Percentiles rank a stretch among this genome's conserved stretches.
phyloP scores from a whole-genome alignment of 2,113 vertebrate species.

The Datnioides undecimradiatus region DNA sequence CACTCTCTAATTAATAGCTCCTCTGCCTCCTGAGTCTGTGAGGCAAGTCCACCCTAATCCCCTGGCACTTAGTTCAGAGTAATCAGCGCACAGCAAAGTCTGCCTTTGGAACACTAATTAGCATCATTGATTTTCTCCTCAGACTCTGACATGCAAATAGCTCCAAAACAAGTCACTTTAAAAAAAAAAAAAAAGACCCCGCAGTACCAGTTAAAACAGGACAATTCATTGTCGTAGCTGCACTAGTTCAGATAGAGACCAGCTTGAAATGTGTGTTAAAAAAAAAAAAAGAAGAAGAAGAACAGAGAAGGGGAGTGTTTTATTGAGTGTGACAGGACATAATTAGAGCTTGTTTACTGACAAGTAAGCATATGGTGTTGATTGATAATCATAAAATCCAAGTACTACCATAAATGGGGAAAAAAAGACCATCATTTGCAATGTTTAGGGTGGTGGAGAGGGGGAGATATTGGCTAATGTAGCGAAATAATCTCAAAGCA shows the following conservation, averaged over 20 bases:
- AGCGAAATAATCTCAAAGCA: constrained; percentile 50
- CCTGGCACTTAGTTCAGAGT: constrained; percentile 76
- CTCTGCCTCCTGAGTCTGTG: constrained; percentile 75
- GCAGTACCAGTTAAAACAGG: constrained; percentile 26
- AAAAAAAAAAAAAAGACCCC: too few species aligned
- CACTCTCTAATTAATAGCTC: constrained; percentile 79
- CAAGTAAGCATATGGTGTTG: constrained; percentile 38
- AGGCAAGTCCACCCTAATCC: constrained; percentile 80
- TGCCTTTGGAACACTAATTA: constrained; percentile 81
- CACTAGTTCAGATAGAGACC: constrained; percentile 20
- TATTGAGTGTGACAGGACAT: constrained; percentile 25
- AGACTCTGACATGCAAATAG: constrained; percentile 75
- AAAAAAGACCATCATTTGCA: constrained; percentile 27
- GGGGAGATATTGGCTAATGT: constrained; percentile 31
- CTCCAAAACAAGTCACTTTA: constrained; percentile 62
- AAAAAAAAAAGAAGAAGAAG: constrained; percentile 31
- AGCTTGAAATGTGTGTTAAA: constrained; percentile 30
- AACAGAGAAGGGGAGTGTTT: constrained; percentile 12
- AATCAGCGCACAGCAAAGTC: constrained; percentile 77
- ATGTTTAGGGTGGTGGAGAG: neutral
- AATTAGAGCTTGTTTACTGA: constrained; percentile 31
- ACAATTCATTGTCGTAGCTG: constrained; percentile 39
- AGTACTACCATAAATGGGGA: neutral
- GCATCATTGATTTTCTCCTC: constrained; percentile 78
- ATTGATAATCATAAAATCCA: constrained; percentile 46